These are phyloP conservation scores for Coregonus sp. DNA, from an alignment of 2,797 vertebrate species.

Conservation along the genomic window DNA sequence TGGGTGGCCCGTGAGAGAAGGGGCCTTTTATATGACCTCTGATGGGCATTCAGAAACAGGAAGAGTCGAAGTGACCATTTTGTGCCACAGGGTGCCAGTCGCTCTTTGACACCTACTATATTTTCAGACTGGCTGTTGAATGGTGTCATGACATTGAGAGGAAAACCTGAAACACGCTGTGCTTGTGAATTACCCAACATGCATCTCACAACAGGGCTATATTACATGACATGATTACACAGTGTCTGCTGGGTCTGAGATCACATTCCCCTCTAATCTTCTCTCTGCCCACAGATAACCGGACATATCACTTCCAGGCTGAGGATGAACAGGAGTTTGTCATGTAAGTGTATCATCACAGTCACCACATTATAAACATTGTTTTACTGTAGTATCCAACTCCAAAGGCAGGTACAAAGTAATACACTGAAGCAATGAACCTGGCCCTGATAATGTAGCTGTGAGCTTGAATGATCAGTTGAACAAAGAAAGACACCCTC, in stretches of 20 bases:
- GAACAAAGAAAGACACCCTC: not conserved
- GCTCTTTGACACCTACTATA: not conserved
- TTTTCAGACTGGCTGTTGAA: not conserved
- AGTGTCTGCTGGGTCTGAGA: not conserved
- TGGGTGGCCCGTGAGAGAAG: not conserved
- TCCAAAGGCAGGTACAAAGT: not conserved
- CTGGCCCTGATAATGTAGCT: not conserved
- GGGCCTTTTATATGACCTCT: not conserved
- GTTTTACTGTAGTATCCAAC: not conserved
- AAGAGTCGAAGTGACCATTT: not conserved
- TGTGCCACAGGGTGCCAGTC: not conserved
- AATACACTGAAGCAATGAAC: not conserved
- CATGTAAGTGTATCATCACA: conserved; percentile 81
- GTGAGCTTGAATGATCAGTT: conserved; percentile 10
- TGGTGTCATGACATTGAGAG: not conserved
- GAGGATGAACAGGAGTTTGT: conserved; percentile 98
- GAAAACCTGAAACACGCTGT: too few species aligned
- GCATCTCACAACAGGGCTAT: conserved; percentile 7
- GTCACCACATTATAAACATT: not conserved
- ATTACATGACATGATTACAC: not conserved
- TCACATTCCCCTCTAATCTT: conserved; percentile 14
- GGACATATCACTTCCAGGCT: conserved; percentile 98
- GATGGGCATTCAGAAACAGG: not conserved
- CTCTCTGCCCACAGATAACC: conserved; percentile 84
- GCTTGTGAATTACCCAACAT: not conserved